Conservation (phyloP, 2,888 invertebrate species). For the Spodoptera littoralis region DNA sequence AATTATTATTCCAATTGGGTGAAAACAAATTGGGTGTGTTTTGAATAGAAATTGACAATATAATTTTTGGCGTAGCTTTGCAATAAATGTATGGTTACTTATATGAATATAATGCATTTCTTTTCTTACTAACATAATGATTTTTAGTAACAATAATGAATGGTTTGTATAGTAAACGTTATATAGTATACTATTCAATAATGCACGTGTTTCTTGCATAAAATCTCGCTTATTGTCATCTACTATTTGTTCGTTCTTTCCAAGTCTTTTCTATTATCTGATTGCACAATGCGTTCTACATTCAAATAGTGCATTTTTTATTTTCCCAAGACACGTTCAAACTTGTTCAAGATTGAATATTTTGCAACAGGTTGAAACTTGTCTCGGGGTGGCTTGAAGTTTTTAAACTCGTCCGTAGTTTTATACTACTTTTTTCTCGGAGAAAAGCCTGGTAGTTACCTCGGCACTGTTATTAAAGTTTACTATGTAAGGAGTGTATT, state of each 20-base stretch:
- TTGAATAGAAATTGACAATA: too few species aligned
- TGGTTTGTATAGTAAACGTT: slow-evolving; percentile 34
- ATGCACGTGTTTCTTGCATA: slow-evolving; percentile 71
- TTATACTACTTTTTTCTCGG: slow-evolving; percentile 27
- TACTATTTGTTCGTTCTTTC: slow-evolving; percentile 53
- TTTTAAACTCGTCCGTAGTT: slow-evolving; percentile 46
- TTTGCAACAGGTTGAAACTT: slow-evolving; percentile 78
- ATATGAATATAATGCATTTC: slow-evolving; percentile 13
- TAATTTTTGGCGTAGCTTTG: too few species aligned
- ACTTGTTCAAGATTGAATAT: slow-evolving; percentile 66
- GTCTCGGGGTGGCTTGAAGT: slow-evolving; percentile 55
- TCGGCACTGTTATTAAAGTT: slow-evolving; percentile 38
- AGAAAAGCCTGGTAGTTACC: slow-evolving; percentile 22
- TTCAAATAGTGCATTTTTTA: slow-evolving; percentile 46
- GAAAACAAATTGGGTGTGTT: too few species aligned
- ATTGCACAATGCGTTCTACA: slow-evolving; percentile 61
- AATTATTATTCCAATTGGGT: too few species aligned
- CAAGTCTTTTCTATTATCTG: slow-evolving; percentile 44
- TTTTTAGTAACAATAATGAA: slow-evolving; percentile 52
- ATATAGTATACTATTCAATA: slow-evolving; percentile 42
- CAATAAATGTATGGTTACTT: too few species aligned
- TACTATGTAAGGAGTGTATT: slow-evolving; percentile 42
- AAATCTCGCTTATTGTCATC: slow-evolving; percentile 57
- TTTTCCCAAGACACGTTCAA: slow-evolving; percentile 61
- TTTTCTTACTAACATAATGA: slow-evolving; percentile 31